Percentiles rank a stretch among this genome's conserved stretches.
Conservation (phyloP, 1,140 invertebrate species). For the Cydia splendana region DNA sequence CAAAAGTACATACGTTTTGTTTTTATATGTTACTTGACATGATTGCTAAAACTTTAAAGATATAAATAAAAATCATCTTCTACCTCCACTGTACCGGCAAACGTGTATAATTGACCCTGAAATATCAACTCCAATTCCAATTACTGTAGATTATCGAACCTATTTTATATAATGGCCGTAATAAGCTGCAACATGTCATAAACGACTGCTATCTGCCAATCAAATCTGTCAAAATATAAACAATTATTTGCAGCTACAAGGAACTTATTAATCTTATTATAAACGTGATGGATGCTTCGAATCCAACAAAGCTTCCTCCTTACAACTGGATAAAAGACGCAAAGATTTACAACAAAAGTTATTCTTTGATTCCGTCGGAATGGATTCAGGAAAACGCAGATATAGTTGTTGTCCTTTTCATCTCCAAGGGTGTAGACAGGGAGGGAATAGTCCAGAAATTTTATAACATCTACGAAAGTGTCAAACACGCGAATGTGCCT, state of each 20-base stretch:
- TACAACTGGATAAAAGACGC: constrained; percentile 62
- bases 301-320: constrained; percentile 35
- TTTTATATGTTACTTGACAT: too few relatives aligned
- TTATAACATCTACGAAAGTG: constrained; percentile 64
- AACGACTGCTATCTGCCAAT: constrained; percentile 11
- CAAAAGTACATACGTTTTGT: too few relatives aligned
- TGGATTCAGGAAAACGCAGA: constrained; percentile 62
- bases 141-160: not conserved
- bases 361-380: constrained; percentile 43
- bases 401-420: constrained; percentile 59
- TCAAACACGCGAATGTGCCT: constrained; percentile 61
- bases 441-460: constrained; percentile 59
- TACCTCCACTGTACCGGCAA: too few relatives aligned
- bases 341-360: constrained; percentile 58
- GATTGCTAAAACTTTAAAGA: too few relatives aligned
- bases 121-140: not conserved
- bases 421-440: constrained; percentile 54
- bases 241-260: not conserved
- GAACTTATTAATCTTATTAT: not conserved
- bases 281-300: not conserved
- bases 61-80: too few relatives aligned
- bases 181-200: not conserved
- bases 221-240: constrained; percentile 28
- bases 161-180: not conserved
- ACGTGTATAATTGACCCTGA: not conserved